Percentiles rank a stretch among this genome's conserved stretches.
Conservation (phyloP, 2,113 vertebrate genomes). For the Leuciscus idus region DNA sequence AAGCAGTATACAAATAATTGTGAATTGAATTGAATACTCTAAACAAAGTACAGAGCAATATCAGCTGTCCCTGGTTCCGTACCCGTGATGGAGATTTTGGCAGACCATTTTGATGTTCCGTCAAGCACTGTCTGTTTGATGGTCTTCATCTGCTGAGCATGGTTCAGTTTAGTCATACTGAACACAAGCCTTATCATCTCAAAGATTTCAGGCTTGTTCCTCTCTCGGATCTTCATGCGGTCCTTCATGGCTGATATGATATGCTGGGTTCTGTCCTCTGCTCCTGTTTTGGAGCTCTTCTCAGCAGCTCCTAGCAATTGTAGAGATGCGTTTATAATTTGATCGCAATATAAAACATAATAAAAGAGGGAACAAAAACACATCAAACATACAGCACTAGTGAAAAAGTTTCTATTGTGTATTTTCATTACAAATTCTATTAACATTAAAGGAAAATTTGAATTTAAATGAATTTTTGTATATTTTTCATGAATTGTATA, state of each 20-base stretch:
- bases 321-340: background rate
- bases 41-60: background rate
- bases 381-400: background rate
- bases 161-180: conserved; percentile 80
- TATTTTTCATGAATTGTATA: background rate
- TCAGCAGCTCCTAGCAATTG: conserved; percentile 88
- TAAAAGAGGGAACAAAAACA: background rate
- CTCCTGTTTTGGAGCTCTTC: conserved; percentile 95
- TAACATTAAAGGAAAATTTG: too few relatives aligned
- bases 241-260: conserved; percentile 99
- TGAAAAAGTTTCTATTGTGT: background rate
- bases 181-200: conserved; percentile 92
- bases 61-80: background rate
- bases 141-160: conserved; percentile 93
- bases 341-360: background rate
- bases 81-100: conserved; percentile 95
- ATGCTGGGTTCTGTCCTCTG: conserved; percentile 93
- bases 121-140: conserved; percentile 94
- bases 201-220: conserved; percentile 97
- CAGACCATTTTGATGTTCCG: conserved; percentile 97
- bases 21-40: too few relatives aligned
- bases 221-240: conserved; percentile 97
- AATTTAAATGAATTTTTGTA: background rate
- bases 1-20: too few relatives aligned
- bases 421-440: too few relatives aligned